Conservation (phyloP, 1,140 invertebrate species). For the Panagrolaimus sp. region DNA sequence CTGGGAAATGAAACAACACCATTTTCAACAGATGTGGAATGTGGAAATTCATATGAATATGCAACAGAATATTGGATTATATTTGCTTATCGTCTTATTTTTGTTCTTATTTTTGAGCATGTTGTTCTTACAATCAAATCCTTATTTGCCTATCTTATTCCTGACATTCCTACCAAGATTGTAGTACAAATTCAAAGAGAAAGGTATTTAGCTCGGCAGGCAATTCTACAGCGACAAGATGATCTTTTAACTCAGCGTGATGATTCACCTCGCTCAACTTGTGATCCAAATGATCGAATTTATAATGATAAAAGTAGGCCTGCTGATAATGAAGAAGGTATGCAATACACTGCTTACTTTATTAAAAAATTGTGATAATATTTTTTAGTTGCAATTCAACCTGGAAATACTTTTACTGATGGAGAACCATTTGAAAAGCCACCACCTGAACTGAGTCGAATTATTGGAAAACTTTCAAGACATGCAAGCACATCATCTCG, state of each 20-base stretch:
- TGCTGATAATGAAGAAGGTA: not conserved
- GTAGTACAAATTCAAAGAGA: slow-evolving; percentile 55
- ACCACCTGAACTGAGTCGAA: not conserved
- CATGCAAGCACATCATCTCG: not conserved
- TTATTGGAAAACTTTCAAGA: not conserved
- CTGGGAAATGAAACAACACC: not conserved
- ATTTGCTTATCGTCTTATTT: slow-evolving; percentile 75
- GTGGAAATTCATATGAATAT: slow-evolving; percentile 21
- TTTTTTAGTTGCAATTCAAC: too few species aligned
- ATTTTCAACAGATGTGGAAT: not conserved
- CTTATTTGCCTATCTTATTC: slow-evolving; percentile 85
- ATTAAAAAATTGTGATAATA: too few species aligned
- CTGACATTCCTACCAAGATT: slow-evolving; percentile 70
- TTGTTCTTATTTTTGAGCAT: slow-evolving; percentile 87
- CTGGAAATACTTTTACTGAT: too few species aligned
- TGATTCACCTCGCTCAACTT: not conserved
- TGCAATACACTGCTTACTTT: too few species aligned
- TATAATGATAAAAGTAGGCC: slow-evolving; percentile 4
- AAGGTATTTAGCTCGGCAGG: slow-evolving; percentile 39
- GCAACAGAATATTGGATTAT: slow-evolving; percentile 71
- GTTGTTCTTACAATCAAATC: slow-evolving; percentile 83
- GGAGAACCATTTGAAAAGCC: not conserved
- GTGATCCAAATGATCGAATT: not conserved
- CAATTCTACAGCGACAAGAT: slow-evolving; percentile 41
- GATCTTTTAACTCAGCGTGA: not conserved